Evolutionary conservation across 2,797 vertebrate species (phyloP), one percentile per base, ranked within the genome.

Genomic region (Tragelaphus oryx): DNA sequence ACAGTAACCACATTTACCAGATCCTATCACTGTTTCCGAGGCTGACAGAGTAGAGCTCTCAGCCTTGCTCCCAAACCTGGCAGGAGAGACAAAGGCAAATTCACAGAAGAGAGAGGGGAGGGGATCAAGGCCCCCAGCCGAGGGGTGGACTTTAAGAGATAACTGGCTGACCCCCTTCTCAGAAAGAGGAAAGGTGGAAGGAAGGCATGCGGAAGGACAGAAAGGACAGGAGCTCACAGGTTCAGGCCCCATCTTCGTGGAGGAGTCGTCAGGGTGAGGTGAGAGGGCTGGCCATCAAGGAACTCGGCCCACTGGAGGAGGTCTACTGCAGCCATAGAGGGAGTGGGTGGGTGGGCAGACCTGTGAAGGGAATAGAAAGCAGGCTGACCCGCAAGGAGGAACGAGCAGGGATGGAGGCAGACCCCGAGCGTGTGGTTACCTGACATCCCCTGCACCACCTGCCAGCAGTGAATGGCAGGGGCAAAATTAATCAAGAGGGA

Each of bases 1-100:
- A 95, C 97, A 97, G 92, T 95, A 94, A 93, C 91, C 97, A 87
- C 84, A 96, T 92, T 95, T 91, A 94, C 86, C 48, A 89, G 88
- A 93, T 52, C 37, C 55, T 6, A 33, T 41, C 82, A 78, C 44
- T 83, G 59, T 83, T 92, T 96, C 85, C 13, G 2, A 79, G 90
- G 81, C 60, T 84, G 62, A 65, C 33, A 12, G 30, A 9, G 37
- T 30, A 44, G 48, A 14, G 54, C 75, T 89, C 68, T 86, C 62
- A 80, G 44, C 75, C 76, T 87, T 83, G 71, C 75, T 80, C 86
- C 46, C 60, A 93, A 75, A 83, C 30, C 83, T 93, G 89, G 59
- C 41, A 76, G 54, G 94, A 92, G 57, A 86, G 76, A 71, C n/a
- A 81, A 59, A 91, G 75, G 79, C 30, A 37, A 28, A 62, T 76